Percentiles rank a stretch among this genome's conserved stretches.
These are phyloP conservation scores for Drosophila yakuba DNA, from an alignment of 1,140 invertebrate species.

Conservation along the genomic window DNA sequence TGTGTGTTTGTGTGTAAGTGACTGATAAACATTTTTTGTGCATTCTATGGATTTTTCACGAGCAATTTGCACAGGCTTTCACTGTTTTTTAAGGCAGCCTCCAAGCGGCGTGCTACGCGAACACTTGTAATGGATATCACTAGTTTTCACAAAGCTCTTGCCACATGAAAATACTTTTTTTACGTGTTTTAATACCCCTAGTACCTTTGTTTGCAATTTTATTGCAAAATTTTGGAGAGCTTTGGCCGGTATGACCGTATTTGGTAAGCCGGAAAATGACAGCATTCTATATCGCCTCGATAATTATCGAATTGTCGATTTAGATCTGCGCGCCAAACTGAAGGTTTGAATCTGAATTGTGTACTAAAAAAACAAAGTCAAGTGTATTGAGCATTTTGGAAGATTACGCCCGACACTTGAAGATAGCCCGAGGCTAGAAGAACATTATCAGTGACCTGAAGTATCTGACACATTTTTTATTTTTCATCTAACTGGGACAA, in stretches of 20 bases:
- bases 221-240: constrained; percentile 31
- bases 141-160: background rate
- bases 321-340: no score
- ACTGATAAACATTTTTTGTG: constrained; percentile 43
- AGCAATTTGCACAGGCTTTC: constrained; percentile 4
- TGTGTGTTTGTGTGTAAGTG: constrained; percentile 18
- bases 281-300: background rate
- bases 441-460: background rate
- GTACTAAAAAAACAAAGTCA: background rate
- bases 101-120: background rate
- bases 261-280: background rate
- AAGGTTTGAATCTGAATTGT: background rate
- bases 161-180: background rate
- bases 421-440: background rate
- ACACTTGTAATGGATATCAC: background rate
- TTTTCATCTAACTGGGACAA: background rate
- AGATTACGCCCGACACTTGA: constrained; percentile 17
- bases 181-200: background rate
- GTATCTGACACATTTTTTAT: constrained; percentile 1
- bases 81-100: background rate
- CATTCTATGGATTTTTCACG: constrained; percentile 52
- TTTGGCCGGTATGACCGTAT: constrained; percentile 16
- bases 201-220: constrained; percentile 39
- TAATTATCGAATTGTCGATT: background rate
- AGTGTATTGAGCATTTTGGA: background rate